A percentile compares a stretch with the other conserved stretches of the same genome.
Conservation (phyloP, 2,888 invertebrate species). For the Calephelis perditalis region DNA sequence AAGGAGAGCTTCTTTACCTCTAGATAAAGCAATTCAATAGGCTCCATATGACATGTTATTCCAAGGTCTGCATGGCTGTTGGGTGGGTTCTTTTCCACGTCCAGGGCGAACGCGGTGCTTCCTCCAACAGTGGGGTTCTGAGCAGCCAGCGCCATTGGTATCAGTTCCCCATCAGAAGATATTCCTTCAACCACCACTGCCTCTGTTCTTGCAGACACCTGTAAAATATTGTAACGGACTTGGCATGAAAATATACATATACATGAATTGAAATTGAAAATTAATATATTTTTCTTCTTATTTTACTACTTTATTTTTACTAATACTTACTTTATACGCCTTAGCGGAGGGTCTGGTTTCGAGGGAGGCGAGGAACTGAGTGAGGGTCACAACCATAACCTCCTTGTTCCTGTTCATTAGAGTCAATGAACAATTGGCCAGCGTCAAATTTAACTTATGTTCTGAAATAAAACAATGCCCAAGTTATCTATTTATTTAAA, state of each 20-base stretch:
- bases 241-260: no score
- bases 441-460: slow-evolving; percentile 85
- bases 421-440: slow-evolving; percentile 84
- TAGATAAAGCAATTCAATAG: slow-evolving; percentile 86
- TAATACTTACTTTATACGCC: slow-evolving; percentile 76
- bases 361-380: slow-evolving; percentile 83
- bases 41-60: slow-evolving; percentile 82
- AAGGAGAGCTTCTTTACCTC: slow-evolving; percentile 71
- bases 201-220: slow-evolving; percentile 83
- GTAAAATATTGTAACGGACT: background rate
- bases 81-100: slow-evolving; percentile 84
- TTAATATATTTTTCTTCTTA: background rate
- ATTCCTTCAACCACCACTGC: slow-evolving; percentile 87
- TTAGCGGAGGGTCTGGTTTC: slow-evolving; percentile 83
- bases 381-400: slow-evolving; percentile 83
- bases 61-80: slow-evolving; percentile 83
- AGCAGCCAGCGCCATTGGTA: slow-evolving; percentile 79
- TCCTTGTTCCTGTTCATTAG: slow-evolving; percentile 83
- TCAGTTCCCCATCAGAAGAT: slow-evolving; percentile 83
- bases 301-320: background rate
- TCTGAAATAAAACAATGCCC: slow-evolving; percentile 65
- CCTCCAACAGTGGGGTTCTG: slow-evolving; percentile 73
- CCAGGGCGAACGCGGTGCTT: slow-evolving; percentile 84
- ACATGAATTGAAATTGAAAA: background rate
- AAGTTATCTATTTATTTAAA: no score